Evolutionary conservation across 2,888 invertebrate species (phyloP).

Genomic region (Leucophenga maculata): DNA sequence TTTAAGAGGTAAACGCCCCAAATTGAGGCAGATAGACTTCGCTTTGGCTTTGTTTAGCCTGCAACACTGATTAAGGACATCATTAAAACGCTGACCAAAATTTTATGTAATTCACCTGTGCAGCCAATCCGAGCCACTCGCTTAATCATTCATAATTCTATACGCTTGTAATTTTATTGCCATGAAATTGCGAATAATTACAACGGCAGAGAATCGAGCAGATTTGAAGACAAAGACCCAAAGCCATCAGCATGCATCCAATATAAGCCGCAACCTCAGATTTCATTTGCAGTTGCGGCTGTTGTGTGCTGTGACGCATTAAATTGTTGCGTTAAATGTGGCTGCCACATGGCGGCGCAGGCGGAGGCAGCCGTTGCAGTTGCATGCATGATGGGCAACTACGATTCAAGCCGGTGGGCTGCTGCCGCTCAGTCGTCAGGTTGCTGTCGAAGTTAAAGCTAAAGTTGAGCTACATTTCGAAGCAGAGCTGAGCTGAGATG

Average conservation of each 20-base stretch:
- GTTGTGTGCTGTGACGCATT: constrained; percentile 28
- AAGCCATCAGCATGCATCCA: not conserved
- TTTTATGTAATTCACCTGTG: constrained; percentile 51
- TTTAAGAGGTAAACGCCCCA: constrained; percentile 55
- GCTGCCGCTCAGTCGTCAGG: too few relatives aligned
- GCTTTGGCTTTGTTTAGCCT: not conserved
- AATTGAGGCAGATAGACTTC: not conserved
- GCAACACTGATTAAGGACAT: constrained; percentile 41
- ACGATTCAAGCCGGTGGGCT: not conserved
- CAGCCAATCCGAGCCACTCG: constrained; percentile 22
- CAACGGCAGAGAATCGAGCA: constrained; percentile 39
- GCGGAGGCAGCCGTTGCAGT: not conserved
- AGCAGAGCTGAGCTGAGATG: not conserved
- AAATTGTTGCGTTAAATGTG: constrained; percentile 23
- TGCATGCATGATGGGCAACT: too few relatives aligned
- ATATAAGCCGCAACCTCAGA: not conserved
- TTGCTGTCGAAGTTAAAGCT: not conserved
- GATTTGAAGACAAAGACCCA: constrained; percentile 11
- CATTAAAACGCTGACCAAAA: constrained; percentile 26
- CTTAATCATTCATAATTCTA: constrained; percentile 62
- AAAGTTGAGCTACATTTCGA: too few relatives aligned
- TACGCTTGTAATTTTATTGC: constrained; percentile 67
- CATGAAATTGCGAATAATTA: constrained; percentile 68
- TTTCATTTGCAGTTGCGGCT: constrained; percentile 23
- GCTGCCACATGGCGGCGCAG: constrained; percentile 3